Evolutionary conservation across 2,888 invertebrate species (phyloP).

Genomic region (Drosophila prolongata): DNA sequence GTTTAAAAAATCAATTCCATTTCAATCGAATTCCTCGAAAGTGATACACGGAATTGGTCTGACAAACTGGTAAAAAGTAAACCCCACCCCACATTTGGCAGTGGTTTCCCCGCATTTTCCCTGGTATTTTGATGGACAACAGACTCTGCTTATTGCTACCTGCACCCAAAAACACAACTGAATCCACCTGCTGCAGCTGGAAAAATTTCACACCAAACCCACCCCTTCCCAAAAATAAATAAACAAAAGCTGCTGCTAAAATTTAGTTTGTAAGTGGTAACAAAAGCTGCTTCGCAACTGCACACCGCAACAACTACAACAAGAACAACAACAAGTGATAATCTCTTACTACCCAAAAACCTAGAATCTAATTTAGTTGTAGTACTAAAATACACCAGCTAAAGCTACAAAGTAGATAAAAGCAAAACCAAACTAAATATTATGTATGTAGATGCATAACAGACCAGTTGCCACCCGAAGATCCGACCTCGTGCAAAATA

Average conservation of each 20-base stretch:
- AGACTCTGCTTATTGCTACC: constrained; percentile 29
- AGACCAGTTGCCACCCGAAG: constrained; percentile 87
- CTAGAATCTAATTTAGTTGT: constrained; percentile 36
- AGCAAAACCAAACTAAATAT: constrained; percentile 48
- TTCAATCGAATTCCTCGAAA: background rate
- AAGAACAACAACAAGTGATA: constrained; percentile 35
- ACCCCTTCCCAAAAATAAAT: constrained; percentile 11
- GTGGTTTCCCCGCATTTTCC: constrained; percentile 7
- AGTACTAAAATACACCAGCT: constrained; percentile 46
- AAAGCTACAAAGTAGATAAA: constrained; percentile 23
- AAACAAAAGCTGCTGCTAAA: constrained; percentile 29
- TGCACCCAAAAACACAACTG: constrained; percentile 28
- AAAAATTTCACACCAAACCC: constrained; percentile 3
- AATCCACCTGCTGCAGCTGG: constrained; percentile 30
- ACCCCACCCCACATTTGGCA: constrained; percentile 21
- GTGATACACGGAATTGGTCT: background rate
- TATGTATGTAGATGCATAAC: constrained; percentile 87
- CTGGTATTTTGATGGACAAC: constrained; percentile 12
- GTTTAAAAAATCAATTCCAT: background rate
- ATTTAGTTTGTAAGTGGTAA: constrained; percentile 49
- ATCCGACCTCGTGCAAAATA: constrained; percentile 87
- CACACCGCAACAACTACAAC: constrained; percentile 55
- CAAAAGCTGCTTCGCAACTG: constrained; percentile 66
- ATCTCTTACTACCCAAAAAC: constrained; percentile 19
- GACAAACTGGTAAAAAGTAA: background rate